These are phyloP conservation scores for Zophobas morio DNA, from an alignment of 1,140 invertebrate species.

Conservation along the genomic window DNA sequence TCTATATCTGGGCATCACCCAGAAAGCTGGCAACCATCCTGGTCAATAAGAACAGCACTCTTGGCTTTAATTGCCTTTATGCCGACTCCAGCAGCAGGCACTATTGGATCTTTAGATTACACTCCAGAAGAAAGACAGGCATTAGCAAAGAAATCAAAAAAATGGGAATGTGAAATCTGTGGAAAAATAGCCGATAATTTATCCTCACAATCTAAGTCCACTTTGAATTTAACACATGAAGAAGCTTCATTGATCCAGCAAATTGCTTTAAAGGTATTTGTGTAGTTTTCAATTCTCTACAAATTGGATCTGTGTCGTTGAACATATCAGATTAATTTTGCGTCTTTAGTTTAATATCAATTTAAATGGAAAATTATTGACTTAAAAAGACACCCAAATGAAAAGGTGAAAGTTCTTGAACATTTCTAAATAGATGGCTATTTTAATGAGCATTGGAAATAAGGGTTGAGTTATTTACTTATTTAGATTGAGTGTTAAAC, in stretches of 20 bases:
- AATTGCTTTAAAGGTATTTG: conserved; percentile 63
- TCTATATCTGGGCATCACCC: conserved; percentile 98
- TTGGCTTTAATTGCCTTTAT: conserved; percentile 95
- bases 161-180: conserved; percentile 75
- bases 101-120: conserved; percentile 93
- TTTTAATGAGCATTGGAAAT: no score
- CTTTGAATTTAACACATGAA: conserved; percentile 68
- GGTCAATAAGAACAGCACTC: conserved; percentile 95
- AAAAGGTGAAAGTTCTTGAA: no score
- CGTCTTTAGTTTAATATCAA: no score
- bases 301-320: no score
- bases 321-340: no score
- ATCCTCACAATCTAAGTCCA: conserved; percentile 62
- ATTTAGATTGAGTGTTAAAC: no score
- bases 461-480: no score
- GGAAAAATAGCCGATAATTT: conserved; percentile 72
- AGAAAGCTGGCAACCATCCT: conserved; percentile 97
- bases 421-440: no score
- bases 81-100: conserved; percentile 90
- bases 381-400: no score
- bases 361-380: no score
- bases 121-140: conserved; percentile 84
- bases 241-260: conserved; percentile 65
- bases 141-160: conserved; percentile 82
- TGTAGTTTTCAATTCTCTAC: no score